A percentile compares a stretch with the other conserved stretches of the same genome.
phyloP scores from a whole-genome alignment of 2,113 vertebrate species.

The Fulmarus glacialis region DNA sequence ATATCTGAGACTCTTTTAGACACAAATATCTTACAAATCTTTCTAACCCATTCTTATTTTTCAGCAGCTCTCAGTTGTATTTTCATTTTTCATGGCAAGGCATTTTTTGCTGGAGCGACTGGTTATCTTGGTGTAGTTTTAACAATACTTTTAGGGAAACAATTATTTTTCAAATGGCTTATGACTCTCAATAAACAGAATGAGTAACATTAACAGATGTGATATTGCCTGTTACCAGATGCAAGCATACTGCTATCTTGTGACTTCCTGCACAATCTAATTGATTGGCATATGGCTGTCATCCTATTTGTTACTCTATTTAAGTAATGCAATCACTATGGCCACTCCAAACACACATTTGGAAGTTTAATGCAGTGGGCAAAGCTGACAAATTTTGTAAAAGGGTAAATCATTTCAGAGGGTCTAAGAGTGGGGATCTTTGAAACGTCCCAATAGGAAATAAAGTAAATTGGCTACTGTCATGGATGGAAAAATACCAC shows the following conservation, averaged over 20 bases:
- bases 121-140: neutral
- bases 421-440: neutral
- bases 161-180: neutral
- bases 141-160: neutral
- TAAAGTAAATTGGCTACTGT: neutral
- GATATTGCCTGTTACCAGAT: neutral
- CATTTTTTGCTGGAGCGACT: neutral
- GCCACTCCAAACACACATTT: neutral
- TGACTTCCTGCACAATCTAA: neutral
- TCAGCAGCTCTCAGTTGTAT: neutral
- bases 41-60: neutral
- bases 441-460: neutral
- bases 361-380: neutral
- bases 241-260: neutral
- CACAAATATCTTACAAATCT: neutral
- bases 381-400: neutral
- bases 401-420: neutral
- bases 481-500: neutral
- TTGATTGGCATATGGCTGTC: neutral
- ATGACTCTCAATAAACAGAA: neutral
- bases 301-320: neutral
- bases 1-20: neutral
- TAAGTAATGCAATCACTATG: neutral
- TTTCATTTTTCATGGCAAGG: neutral
- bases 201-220: slow-evolving; percentile 5